Evolutionary conservation across 1,140 invertebrate species (phyloP).

Genomic region (Meloidogyne floridensis): DNA sequence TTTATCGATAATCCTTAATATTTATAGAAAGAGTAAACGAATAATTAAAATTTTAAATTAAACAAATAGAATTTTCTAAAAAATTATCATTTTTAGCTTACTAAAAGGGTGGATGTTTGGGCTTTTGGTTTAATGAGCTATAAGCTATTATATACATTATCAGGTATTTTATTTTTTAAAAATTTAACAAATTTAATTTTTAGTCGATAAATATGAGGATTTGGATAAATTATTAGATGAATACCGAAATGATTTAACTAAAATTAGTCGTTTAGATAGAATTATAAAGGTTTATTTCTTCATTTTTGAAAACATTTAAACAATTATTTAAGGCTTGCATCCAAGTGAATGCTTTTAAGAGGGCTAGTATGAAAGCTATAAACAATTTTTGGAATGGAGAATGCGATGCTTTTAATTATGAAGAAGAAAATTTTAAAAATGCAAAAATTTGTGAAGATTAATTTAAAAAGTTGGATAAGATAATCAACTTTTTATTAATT

Average conservation of each 20-base stretch:
- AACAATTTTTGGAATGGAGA: background rate
- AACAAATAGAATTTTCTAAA: no score
- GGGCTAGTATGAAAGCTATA: background rate
- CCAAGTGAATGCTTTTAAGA: background rate
- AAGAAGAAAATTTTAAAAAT: background rate
- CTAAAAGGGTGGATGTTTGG: background rate
- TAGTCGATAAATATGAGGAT: background rate
- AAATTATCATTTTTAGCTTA: background rate
- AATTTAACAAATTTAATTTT: no score
- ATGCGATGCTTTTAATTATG: background rate
- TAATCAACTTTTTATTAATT: no score
- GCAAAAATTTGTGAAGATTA: no score
- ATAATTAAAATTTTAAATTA: no score
- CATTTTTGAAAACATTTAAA: no score
- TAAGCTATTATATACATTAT: background rate
- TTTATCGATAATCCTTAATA: no score
- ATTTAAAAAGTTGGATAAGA: no score
- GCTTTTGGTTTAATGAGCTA: background rate
- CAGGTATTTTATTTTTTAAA: background rate
- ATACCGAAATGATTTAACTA: background rate
- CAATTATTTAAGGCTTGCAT: background rate
- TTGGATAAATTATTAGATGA: background rate
- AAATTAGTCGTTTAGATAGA: background rate
- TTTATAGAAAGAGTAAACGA: no score
- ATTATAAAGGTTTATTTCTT: background rate